These are phyloP conservation scores for Syncerus caffer DNA, from an alignment of 2,797 vertebrate species.

Conservation along the genomic window DNA sequence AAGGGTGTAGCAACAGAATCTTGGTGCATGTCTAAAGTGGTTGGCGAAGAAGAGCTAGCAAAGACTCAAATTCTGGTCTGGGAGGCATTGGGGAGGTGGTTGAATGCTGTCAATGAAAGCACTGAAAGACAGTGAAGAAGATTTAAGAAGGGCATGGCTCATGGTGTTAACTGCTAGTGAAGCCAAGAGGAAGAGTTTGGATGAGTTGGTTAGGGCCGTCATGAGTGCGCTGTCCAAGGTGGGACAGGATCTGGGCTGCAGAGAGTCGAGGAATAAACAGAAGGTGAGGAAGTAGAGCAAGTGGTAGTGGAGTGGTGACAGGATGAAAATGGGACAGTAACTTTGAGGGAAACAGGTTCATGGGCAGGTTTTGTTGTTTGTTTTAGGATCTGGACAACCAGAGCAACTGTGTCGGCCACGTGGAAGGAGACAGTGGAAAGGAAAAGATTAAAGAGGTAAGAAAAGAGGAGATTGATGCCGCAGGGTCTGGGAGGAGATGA, in stretches of 20 bases:
- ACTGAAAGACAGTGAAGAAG: not conserved
- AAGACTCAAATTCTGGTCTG: not conserved
- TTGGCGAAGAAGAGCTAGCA: not conserved
- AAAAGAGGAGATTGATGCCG: not conserved
- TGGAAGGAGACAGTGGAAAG: not conserved
- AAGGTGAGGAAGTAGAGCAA: not conserved
- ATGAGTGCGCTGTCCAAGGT: not conserved
- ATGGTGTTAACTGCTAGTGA: not conserved
- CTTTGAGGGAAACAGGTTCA: not conserved
- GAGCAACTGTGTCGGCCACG: not conserved
- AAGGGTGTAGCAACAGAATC: not conserved
- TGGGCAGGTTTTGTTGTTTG: not conserved
- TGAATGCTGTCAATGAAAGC: not conserved
- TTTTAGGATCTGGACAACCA: not conserved
- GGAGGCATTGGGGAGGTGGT: not conserved
- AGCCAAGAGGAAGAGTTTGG: not conserved
- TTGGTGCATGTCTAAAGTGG: not conserved
- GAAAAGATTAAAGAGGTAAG: constrained; percentile 30
- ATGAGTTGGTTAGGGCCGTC: not conserved
- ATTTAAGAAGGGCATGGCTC: not conserved
- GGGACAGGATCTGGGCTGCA: not conserved
- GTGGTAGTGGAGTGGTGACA: not conserved
- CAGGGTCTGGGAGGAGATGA: not conserved
- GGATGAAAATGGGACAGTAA: not conserved
- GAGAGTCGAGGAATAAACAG: not conserved